Percentiles rank a stretch among this genome's conserved stretches.
Evolutionary conservation across 2,113 vertebrate species (phyloP).

Genomic region (Sceloporus undulatus): DNA sequence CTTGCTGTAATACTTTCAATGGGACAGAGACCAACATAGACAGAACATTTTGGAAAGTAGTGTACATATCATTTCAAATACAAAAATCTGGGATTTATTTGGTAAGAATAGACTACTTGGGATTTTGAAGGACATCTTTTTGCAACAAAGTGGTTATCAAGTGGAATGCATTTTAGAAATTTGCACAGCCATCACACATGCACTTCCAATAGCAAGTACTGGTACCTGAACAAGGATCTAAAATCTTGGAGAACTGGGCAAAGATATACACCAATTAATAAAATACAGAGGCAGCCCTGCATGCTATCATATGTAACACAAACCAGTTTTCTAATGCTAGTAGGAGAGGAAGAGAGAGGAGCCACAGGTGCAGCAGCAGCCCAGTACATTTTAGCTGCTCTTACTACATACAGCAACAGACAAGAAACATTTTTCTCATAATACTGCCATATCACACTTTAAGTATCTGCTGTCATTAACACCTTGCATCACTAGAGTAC

Average conservation of each 20-base stretch:
- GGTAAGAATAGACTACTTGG: neutral
- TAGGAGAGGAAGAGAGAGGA: neutral
- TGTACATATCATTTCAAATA: neutral
- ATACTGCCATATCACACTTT: neutral
- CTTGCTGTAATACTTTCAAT: neutral
- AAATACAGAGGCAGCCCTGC: slow-evolving; percentile 7
- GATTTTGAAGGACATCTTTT: neutral
- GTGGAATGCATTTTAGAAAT: neutral
- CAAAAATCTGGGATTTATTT: neutral
- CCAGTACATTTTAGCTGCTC: neutral
- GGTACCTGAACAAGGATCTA: rapidly evolving
- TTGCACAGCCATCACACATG: rapidly evolving
- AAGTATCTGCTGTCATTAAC: slow-evolving; percentile 4
- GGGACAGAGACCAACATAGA: neutral
- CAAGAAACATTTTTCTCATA: slow-evolving; percentile 9
- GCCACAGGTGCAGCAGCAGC: slow-evolving; percentile 5
- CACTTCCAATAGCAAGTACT: rapidly evolving
- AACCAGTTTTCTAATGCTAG: neutral
- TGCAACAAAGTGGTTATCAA: neutral
- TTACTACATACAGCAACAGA: neutral
- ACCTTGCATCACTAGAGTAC: neutral
- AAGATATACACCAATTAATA: slow-evolving; percentile 9
- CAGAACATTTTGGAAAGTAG: neutral
- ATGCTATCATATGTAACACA: slow-evolving; percentile 1
- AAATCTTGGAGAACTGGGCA: slow-evolving; percentile 11